Evolutionary conservation across 1,140 invertebrate species (phyloP).

Genomic region (Reticulitermes speratus): DNA sequence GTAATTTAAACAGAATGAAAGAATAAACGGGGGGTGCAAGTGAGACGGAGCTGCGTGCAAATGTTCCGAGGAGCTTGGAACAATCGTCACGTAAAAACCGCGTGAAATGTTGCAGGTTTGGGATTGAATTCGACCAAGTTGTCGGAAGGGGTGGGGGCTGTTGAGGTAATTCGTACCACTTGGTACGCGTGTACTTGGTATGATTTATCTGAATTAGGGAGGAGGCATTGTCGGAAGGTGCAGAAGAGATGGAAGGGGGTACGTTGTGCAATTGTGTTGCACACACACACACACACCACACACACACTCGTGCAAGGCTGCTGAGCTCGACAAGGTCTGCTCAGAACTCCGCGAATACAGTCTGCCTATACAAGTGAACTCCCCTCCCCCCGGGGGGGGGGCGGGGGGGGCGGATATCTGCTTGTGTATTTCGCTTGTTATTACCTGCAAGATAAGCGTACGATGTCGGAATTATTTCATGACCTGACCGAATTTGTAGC

Average conservation of each 20-base stretch:
- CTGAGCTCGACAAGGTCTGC: neutral
- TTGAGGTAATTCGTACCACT: constrained; percentile 19
- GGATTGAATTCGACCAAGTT: constrained; percentile 15
- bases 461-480: neutral
- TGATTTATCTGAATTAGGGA: constrained; percentile 22
- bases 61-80: constrained; percentile 20
- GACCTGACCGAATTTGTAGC: no score
- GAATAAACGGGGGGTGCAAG: no score
- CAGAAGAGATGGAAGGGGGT: neutral
- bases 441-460: neutral
- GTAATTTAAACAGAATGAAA: neutral
- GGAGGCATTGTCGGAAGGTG: neutral
- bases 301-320: no score
- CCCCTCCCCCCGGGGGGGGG: neutral
- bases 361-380: neutral
- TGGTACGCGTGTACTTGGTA: constrained; percentile 14
- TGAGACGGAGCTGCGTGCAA: neutral
- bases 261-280: constrained; percentile 6
- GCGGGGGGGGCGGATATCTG: no score
- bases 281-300: neutral
- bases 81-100: constrained; percentile 23
- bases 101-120: constrained; percentile 17
- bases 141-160: neutral
- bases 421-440: no score
- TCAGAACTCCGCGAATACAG: neutral